Evolutionary conservation across 2,113 vertebrate species (phyloP).

Genomic region (Caloenas nicobarica): DNA sequence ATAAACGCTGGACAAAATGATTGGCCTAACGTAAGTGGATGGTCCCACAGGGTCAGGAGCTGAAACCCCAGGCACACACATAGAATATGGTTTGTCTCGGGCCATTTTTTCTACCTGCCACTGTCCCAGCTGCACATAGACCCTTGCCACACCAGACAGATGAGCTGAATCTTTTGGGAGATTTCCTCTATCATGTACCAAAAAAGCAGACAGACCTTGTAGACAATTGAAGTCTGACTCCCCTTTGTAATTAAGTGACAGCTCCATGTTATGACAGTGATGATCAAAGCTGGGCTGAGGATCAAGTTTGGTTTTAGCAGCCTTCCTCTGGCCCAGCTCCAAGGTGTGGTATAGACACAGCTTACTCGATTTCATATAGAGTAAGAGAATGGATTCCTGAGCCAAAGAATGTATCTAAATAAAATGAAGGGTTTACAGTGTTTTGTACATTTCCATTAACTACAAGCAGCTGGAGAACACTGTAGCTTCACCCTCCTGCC

Average conservation of each 20-base stretch:
- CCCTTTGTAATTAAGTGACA: neutral
- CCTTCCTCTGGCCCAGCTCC: neutral
- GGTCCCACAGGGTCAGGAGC: neutral
- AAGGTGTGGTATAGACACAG: neutral
- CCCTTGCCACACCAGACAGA: neutral
- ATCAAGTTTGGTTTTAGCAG: neutral
- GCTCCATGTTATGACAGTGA: neutral
- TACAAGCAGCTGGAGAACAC: neutral
- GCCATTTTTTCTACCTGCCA: neutral
- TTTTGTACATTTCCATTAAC: neutral
- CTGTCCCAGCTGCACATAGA: neutral
- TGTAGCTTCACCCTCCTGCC: neutral
- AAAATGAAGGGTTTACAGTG: neutral
- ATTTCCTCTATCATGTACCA: neutral
- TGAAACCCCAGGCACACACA: neutral
- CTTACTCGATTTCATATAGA: fast-evolving
- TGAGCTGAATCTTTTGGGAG: neutral
- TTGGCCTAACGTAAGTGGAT: neutral
- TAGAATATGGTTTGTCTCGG: neutral
- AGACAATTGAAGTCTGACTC: neutral
- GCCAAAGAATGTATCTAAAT: neutral
- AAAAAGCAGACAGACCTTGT: neutral
- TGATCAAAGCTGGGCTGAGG: neutral
- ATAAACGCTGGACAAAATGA: neutral
- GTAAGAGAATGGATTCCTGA: neutral